Conservation (phyloP, 2,113 vertebrate species). For the Neodontobutis hainanensis region DNA sequence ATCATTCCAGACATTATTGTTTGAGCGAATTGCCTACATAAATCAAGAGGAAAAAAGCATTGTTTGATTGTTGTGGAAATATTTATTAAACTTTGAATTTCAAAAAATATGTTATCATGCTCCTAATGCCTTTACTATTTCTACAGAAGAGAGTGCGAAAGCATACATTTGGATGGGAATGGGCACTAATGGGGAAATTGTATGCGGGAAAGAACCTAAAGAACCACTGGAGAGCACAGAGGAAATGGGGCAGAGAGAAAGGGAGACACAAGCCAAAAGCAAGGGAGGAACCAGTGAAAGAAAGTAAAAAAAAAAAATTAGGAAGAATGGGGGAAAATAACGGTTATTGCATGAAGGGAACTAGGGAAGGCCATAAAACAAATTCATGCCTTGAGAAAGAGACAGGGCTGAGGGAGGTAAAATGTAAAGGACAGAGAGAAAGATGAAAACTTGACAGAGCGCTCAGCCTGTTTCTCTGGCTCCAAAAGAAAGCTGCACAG, state of each 20-base stretch:
- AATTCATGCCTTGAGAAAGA: constrained; percentile 52
- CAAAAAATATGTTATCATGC: not conserved
- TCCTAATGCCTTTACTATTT: not conserved
- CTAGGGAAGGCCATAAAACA: constrained; percentile 67
- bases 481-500: constrained; percentile 60
- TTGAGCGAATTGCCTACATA: no score
- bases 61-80: not conserved
- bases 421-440: constrained; percentile 44
- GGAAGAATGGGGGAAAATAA: constrained; percentile 45
- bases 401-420: not conserved
- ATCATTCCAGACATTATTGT: no score
- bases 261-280: constrained; percentile 66
- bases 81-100: not conserved
- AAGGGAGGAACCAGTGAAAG: constrained; percentile 64
- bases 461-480: constrained; percentile 69
- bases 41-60: not conserved
- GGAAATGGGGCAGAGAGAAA: constrained; percentile 77
- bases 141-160: constrained; percentile 27
- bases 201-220: constrained; percentile 76
- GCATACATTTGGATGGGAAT: constrained; percentile 40
- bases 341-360: constrained; percentile 62
- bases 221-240: constrained; percentile 71
- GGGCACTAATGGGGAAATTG: constrained; percentile 49
- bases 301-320: constrained; percentile 51
- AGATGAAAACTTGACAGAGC: constrained; percentile 60